Evolutionary conservation across 2,797 vertebrate species (phyloP).

Genomic region (Crocodylus rhombifer): DNA sequence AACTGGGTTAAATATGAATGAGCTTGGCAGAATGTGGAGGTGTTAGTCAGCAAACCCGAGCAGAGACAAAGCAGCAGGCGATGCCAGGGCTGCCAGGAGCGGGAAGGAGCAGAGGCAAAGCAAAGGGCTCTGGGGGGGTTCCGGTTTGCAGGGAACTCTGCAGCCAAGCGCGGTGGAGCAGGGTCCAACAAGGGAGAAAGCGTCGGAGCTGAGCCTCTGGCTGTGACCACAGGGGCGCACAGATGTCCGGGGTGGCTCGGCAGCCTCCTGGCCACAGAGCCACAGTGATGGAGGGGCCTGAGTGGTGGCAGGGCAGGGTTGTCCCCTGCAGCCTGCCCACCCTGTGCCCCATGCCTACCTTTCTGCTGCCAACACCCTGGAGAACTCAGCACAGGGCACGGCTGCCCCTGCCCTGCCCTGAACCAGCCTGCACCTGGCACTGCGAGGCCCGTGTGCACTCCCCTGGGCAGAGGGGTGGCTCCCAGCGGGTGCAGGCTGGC

Average conservation of each 20-base stretch:
- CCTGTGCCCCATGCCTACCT: neutral
- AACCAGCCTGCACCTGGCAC: neutral
- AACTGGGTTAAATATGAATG: conserved; percentile 66
- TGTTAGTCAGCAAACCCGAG: conserved; percentile 75
- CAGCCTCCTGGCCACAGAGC: neutral
- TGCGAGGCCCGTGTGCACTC: no score
- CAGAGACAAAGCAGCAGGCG: neutral
- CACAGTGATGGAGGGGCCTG: neutral
- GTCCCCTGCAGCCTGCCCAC: neutral
- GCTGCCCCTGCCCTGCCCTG: neutral
- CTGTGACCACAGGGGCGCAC: no score
- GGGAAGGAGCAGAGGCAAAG: neutral
- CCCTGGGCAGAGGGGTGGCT: neutral
- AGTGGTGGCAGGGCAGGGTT: neutral
- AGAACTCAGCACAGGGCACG: no score
- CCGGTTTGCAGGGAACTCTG: no score
- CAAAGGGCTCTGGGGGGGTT: no score
- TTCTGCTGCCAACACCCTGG: neutral
- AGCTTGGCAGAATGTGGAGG: conserved; percentile 64
- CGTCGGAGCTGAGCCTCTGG: no score
- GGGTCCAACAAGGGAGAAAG: no score
- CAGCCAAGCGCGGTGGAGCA: no score
- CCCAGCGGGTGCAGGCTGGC: neutral
- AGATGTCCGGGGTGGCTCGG: no score
- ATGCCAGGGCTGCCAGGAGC: conserved; percentile 25